Evolutionary conservation across 2,113 vertebrate genomes (phyloP), one percentile per base, ranked within the genome.

Genomic region (Platysternon megacephalum): DNA sequence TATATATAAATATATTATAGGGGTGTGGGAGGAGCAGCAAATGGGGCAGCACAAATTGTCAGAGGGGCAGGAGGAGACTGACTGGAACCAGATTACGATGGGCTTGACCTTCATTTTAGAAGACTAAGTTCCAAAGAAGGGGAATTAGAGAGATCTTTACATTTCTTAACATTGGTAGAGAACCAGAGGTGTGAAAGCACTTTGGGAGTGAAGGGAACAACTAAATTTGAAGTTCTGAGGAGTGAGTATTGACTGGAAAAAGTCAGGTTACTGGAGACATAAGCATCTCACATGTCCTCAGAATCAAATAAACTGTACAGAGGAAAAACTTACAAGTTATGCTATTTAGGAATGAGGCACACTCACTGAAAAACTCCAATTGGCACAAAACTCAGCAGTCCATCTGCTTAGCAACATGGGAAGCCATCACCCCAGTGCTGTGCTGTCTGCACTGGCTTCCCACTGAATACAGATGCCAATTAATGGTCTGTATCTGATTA

Each of bases 301-400:
- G 26, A 42, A 42, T 82, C 42, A 24, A 14, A 78, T 11, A 28
- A 44, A 78, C 11, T 46, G 13, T 14, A 78, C 24, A 29, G 16
- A 16, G 42, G 26, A 78, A 78, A 46, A 7, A 46, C 6, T 7
- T 89, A 6, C 46, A 80, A 12, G 22, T 76, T 48, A 12, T 17
- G 13, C 46, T 72, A 10, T 13, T 6, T 11, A 55, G 35, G n/a
- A 86, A 2, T 35, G 28, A 76, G 35, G 65, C 22, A 72, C 24
- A 84, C 83, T 13, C 22, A 5, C n/a, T 72, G 65, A 1, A 84
- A 76, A 87, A 2, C 29, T 5, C 3, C 0, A 0, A 52, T 14
- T 1, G 1, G 3, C 81, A 68, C 42, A 35, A 55, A 19, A 89
- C 83, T 22, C 12, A 76, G 52, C 51, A 13, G 9, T 26, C 1